Evolutionary conservation across 2,797 vertebrate species (phyloP).

Genomic region (Decapterus maruadsi): DNA sequence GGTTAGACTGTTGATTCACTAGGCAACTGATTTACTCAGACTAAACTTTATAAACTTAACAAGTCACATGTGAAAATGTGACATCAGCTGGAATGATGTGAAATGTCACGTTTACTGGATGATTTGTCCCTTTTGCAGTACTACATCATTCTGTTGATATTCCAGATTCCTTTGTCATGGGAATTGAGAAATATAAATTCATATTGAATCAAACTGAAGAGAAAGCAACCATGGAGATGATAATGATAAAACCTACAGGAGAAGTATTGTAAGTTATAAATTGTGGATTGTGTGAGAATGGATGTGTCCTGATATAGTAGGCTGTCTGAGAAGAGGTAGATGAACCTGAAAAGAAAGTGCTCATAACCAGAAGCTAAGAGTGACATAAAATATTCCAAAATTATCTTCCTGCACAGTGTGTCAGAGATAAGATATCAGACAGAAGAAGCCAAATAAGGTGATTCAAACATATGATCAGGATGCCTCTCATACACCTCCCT

Average conservation of each 20-base stretch:
- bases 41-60: slow-evolving; percentile 20
- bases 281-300: too few relatives aligned
- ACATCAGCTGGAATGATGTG: slow-evolving; percentile 34
- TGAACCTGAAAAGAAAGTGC: background rate
- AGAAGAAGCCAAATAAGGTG: background rate
- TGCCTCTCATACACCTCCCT: background rate
- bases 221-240: background rate
- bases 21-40: slow-evolving; percentile 38
- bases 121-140: slow-evolving; percentile 18
- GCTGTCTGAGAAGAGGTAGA: background rate
- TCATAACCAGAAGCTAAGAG: slow-evolving; percentile 1
- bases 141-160: slow-evolving; percentile 7
- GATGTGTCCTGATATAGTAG: background rate
- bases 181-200: slow-evolving; percentile 21
- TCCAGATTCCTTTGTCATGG: background rate
- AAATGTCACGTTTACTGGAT: slow-evolving; percentile 16
- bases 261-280: too few relatives aligned
- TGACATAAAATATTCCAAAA: background rate
- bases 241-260: background rate
- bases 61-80: slow-evolving; percentile 33
- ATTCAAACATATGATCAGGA: background rate
- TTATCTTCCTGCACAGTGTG: background rate
- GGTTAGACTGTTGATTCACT: slow-evolving; percentile 33
- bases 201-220: background rate
- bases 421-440: background rate